Evolutionary conservation across 2,888 invertebrate species (phyloP).

Genomic region (Amphimallon solstitiale): DNA sequence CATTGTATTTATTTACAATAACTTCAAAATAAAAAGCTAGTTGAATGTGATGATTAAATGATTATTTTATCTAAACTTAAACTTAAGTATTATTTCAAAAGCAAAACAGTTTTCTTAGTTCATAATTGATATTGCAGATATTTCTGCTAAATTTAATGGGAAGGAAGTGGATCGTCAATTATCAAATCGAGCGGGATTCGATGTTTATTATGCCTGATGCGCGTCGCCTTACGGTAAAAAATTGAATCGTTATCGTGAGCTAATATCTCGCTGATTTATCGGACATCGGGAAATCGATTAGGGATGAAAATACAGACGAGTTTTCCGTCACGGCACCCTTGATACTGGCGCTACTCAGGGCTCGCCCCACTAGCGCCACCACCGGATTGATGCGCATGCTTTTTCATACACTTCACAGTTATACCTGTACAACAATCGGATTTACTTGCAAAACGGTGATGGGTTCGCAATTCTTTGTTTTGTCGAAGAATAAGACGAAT

Average conservation of each 20-base stretch:
- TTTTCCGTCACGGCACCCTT: slow-evolving; percentile 56
- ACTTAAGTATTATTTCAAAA: no score
- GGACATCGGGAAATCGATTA: slow-evolving; percentile 49
- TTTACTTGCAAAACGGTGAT: slow-evolving; percentile 43
- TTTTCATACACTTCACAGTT: slow-evolving; percentile 48
- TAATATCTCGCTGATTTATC: slow-evolving; percentile 29
- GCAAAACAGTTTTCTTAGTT: no score
- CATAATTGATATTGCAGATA: no score
- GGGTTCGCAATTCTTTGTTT: slow-evolving; percentile 27
- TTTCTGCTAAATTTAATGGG: no score
- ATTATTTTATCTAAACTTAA: no score
- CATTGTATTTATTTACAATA: no score
- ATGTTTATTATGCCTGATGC: no score
- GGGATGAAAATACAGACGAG: slow-evolving; percentile 51
- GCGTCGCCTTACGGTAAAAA: no score
- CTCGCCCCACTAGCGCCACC: slow-evolving; percentile 55
- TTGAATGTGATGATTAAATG: no score
- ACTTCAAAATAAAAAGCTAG: no score
- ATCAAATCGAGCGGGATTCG: neutral
- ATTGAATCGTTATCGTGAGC: neutral
- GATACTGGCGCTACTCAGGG: slow-evolving; percentile 57
- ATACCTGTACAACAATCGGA: slow-evolving; percentile 54
- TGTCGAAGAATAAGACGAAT: slow-evolving; percentile 4
- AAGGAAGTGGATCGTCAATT: neutral
- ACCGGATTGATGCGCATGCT: slow-evolving; percentile 43